phyloP scores from a whole-genome alignment of 64 coral and sea anemone species.

The Pachyseris speciosa region DNA sequence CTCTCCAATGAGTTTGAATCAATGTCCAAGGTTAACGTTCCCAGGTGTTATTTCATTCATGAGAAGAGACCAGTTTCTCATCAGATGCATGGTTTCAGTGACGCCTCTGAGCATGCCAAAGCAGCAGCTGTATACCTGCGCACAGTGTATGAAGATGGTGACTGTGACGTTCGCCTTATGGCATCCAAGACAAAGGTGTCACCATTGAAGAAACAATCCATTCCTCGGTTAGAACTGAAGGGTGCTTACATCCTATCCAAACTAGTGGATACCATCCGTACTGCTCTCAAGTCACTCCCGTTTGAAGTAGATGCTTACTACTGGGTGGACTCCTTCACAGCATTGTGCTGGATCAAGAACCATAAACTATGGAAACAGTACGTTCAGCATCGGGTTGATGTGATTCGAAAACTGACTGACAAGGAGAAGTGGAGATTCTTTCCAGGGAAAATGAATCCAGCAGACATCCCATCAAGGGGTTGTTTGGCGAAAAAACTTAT shows the following conservation, averaged over 20 bases:
- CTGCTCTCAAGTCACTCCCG: neutral
- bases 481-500: too few relatives aligned
- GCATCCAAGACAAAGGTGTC: constrained; percentile 10
- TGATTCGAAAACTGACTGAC: too few relatives aligned
- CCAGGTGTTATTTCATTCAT: neutral
- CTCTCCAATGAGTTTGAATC: neutral
- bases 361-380: constrained; percentile 13
- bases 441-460: too few relatives aligned
- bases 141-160: neutral
- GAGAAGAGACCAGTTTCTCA: neutral
- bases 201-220: constrained; percentile 8
- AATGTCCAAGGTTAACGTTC: neutral
- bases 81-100: constrained; percentile 20
- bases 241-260: neutral
- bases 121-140: constrained; percentile 20
- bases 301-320: neutral
- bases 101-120: constrained; percentile 22
- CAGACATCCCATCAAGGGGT: too few relatives aligned
- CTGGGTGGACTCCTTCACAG: constrained; percentile 18
- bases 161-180: neutral
- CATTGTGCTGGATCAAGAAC: constrained; percentile 24
- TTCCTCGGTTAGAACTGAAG: neutral
- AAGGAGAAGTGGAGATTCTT: too few relatives aligned
- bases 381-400: too few relatives aligned
- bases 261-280: neutral